Evolutionary conservation across 2,113 vertebrate species (phyloP).

Genomic region (Campylomormyrus tamandua): DNA sequence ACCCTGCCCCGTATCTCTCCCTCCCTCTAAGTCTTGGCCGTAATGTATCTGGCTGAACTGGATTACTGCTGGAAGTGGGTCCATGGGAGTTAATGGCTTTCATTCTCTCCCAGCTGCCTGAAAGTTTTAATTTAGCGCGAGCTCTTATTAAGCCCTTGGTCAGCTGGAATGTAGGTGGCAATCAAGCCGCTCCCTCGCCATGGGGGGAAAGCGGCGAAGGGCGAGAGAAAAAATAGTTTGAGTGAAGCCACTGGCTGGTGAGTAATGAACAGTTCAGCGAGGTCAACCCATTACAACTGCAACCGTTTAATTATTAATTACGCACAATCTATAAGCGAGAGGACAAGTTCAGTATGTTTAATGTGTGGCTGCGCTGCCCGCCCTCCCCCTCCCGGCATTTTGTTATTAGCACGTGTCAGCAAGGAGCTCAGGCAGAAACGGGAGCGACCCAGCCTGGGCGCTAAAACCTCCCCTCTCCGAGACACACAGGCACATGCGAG

Average conservation of each 20-base stretch:
- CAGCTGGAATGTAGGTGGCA: conserved; percentile 45
- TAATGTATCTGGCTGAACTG: conserved; percentile 31
- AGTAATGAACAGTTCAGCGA: conserved; percentile 93
- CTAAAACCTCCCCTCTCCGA: neutral
- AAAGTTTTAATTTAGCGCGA: conserved; percentile 46
- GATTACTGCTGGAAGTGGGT: conserved; percentile 45
- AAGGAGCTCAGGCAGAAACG: conserved; percentile 38
- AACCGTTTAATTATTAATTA: conserved; percentile 99
- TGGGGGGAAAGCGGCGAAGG: conserved; percentile 56
- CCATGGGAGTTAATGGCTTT: conserved; percentile 28
- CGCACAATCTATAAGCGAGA: conserved; percentile 83
- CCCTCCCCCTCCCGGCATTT: conserved; percentile 53
- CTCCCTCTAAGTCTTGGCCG: conserved; percentile 1
- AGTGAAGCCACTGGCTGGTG: conserved; percentile 87
- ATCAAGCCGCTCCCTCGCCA: conserved; percentile 31
- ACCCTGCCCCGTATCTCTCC: neutral
- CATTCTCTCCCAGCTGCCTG: conserved; percentile 23
- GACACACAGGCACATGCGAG: neutral
- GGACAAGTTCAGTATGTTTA: conserved; percentile 90
- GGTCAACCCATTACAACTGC: conserved; percentile 97
- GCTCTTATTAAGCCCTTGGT: conserved; percentile 46
- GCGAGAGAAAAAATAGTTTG: conserved; percentile 72
- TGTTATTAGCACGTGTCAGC: conserved; percentile 49
- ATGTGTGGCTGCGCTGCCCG: conserved; percentile 66
- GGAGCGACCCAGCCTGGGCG: conserved; percentile 18